Evolutionary conservation across 2,113 vertebrate species (phyloP), one percentile per base, ranked within the genome.

Genomic region (Anhinga anhinga): DNA sequence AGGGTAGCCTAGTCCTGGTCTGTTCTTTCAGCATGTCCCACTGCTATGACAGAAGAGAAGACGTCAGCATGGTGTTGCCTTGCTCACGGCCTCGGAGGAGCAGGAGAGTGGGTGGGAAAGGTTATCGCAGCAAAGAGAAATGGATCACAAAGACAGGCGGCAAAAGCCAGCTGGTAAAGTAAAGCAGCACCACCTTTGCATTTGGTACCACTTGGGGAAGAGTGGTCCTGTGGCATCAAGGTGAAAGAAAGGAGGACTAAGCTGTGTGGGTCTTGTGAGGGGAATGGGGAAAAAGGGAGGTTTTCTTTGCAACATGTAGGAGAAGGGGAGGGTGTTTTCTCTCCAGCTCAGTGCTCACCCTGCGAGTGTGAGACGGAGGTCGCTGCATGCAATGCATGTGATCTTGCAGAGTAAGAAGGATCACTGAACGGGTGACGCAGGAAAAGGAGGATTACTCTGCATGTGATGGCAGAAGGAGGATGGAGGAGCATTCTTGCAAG

Each of bases 391-490:
- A 73, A 15, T 1, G 34, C 88, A 38, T 55, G 90, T 91, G 95
- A 80, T 83, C 88, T 72, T 77, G 81, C 47, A 26, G 50, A 86
- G 32, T 85, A 95, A 97, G 94, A 85, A 93, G 92, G 92, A 95
- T 97, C 94, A 63, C 76, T 4, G 47, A 91, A 92, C 5, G 25
- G 78, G 88, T 97, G 95, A 95, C 65, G 63, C 62, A 38, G 87
- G 74, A n/a, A 56, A 85, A 88, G n/a, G 52, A 55, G 94, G 94
- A 93, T 97, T 96, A 96, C 65, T 67, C 83, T 27, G 45, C 58
- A n/a, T 49, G 95, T 97, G 96, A 95, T 78, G 52, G 90, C 91
- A 89, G 94, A n/a, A 74, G 76, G 74, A 94, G 88, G 83, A 49
- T 42, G 92, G 91, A 88, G 63, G 72, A 73, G 32, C 3, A 20